A percentile compares a stretch with the other conserved stretches of the same genome.
These are phyloP conservation scores for Amaurobius ferox DNA, from an alignment of 2,888 invertebrate genomes.

Conservation along the genomic window DNA sequence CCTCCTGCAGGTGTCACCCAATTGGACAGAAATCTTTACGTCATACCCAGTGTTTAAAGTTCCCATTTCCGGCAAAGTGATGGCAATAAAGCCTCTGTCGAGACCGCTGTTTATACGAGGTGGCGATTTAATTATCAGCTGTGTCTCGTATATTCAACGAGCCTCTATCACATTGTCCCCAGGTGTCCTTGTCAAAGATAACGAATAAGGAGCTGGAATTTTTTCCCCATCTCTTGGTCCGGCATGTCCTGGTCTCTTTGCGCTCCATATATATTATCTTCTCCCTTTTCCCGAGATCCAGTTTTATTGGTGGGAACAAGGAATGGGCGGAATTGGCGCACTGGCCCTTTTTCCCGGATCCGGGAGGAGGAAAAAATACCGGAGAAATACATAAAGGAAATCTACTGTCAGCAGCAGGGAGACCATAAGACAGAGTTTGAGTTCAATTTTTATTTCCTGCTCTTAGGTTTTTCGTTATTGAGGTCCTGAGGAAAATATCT, in stretches of 20 bases:
- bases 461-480: conserved; percentile 17
- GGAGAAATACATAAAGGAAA: conserved; percentile 42
- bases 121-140: conserved; percentile 69
- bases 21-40: conserved; percentile 9
- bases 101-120: conserved; percentile 51
- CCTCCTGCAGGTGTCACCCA: conserved; percentile 2
- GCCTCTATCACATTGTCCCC: conserved; percentile 57
- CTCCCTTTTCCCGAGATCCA: conserved; percentile 24
- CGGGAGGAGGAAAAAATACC: conserved; percentile 20
- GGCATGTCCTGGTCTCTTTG: not conserved
- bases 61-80: conserved; percentile 10
- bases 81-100: conserved; percentile 39
- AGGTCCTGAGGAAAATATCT: conserved; percentile 30
- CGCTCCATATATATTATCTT: conserved; percentile 40
- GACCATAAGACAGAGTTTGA: conserved; percentile 48
- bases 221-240: not conserved
- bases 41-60: conserved; percentile 23
- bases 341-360: conserved; percentile 11
- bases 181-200: conserved; percentile 70
- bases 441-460: conserved; percentile 43
- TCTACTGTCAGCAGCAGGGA: conserved; percentile 59
- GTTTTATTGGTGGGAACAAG: conserved; percentile 67
- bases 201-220: conserved; percentile 55
- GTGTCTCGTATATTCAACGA: conserved; percentile 71
- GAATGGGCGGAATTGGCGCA: conserved; percentile 67